Base-by-base conservation (phyloP, 2,888 invertebrate genomes). In the Synanthedon myopaeformis region DNA sequence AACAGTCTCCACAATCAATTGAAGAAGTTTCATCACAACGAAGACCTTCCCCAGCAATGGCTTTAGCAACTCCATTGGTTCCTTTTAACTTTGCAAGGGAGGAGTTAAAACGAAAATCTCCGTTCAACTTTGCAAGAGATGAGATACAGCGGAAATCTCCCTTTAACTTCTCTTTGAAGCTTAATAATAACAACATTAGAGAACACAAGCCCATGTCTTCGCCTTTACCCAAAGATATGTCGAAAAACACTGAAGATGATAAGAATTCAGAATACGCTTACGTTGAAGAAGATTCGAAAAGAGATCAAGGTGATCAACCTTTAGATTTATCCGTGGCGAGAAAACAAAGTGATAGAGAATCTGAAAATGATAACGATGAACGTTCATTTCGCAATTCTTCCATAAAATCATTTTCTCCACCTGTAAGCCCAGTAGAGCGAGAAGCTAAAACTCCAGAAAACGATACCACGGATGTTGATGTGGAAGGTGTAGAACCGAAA, bases 261-360 rank as follows among this genome's bases (percentile, higher is more conserved):
- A 79, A 76, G 55, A 67, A 60, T 55, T 79, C 77, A 10, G 73
- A 74, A 52, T 81, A 79, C 70, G 82, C 82, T 5, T 84, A 83
- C 28, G 59, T 58, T 3, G 84, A 86, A 51, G 82, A 82, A 52
- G 79, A 81, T 11, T 55, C 57, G 11, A 80, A 75, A 59, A 87
- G 83, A 64, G 87, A 89, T 56, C 80, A 84, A 53, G 81, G 82
- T 4, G 92, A 93, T 56, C 91, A 92, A 69, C 95, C 95, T 0
- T 77, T 95, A 50, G 95, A 95, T 76, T 82, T 95, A 59, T 92
- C 93, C 52, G 85, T 93, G 19, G 82, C 90, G 35, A 82, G 88
- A 57, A 90, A 91, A 70, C 79, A 89, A 56, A 74, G 71, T 51
- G 81, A 83, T 28, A 86, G 81, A 57, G 82, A 81, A 49, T 80